phyloP scores from a whole-genome alignment of 1,140 invertebrate genomes.

The Ips nitidus region DNA sequence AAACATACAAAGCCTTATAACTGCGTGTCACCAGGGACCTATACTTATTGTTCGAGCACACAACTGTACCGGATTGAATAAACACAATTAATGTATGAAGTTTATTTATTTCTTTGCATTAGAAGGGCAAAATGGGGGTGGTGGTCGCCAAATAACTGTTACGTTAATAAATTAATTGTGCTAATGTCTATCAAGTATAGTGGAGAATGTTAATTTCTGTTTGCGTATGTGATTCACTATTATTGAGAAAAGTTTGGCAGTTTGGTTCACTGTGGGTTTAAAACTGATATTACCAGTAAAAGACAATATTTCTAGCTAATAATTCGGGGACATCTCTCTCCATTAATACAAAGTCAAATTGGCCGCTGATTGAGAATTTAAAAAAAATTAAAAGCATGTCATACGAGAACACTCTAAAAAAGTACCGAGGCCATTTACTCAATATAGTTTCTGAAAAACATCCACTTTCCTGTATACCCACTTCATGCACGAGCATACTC shows the following conservation, averaged over 20 bases:
- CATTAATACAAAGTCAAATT: no score
- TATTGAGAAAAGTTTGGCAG: no score
- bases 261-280: no score
- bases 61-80: constrained; percentile 26
- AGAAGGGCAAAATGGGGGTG: constrained; percentile 21
- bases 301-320: no score
- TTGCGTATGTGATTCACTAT: no score
- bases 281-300: no score
- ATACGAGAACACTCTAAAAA: no score
- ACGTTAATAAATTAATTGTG: not conserved
- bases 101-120: constrained; percentile 16
- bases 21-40: constrained; percentile 26
- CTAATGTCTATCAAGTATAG: no score
- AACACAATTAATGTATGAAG: constrained; percentile 31
- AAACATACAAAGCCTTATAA: constrained; percentile 31
- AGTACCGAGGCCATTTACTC: not conserved
- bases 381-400: no score
- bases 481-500: constrained; percentile 31
- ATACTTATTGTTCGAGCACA: constrained; percentile 27
- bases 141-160: not conserved
- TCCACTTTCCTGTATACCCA: constrained; percentile 21
- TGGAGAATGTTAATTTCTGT: no score
- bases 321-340: no score
- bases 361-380: no score
- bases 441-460: constrained; percentile 11